Evolutionary conservation across 2,888 invertebrate genomes (phyloP).

Genomic region (Drosophila putrida): DNA sequence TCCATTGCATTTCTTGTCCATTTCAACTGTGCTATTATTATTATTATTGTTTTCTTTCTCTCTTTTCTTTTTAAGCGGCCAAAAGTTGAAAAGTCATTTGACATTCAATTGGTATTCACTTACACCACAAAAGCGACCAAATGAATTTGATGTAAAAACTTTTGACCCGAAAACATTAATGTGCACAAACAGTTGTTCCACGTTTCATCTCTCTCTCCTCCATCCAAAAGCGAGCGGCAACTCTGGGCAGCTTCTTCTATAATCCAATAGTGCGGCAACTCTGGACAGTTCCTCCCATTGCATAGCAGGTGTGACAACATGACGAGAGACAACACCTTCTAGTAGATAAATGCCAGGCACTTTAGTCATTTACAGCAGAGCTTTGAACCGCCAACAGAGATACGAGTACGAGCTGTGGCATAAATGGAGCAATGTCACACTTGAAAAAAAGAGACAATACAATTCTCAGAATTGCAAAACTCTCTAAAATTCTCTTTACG

Average conservation of each 20-base stretch:
- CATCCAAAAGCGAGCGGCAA: background rate
- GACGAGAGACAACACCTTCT: constrained; percentile 45
- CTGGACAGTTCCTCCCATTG: background rate
- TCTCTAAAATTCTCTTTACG: background rate
- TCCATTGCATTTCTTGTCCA: constrained; percentile 32
- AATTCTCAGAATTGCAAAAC: background rate
- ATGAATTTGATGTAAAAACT: constrained; percentile 78
- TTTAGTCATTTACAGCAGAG: constrained; percentile 73
- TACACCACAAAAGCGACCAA: constrained; percentile 66
- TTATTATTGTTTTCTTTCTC: constrained; percentile 12
- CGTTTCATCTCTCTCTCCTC: background rate
- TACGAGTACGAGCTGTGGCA: background rate
- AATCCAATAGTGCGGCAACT: constrained; percentile 1
- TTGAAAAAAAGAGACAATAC: background rate
- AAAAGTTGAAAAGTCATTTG: constrained; percentile 74
- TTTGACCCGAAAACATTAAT: constrained; percentile 54
- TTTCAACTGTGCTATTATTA: constrained; percentile 10
- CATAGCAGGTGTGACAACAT: constrained; percentile 64
- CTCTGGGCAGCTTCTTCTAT: background rate
- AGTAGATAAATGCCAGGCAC: constrained; percentile 75
- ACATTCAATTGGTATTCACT: constrained; percentile 72
- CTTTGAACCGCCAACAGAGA: constrained; percentile 38
- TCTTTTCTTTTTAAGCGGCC: constrained; percentile 11
- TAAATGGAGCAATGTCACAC: background rate
- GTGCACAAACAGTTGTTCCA: constrained; percentile 31